Percentiles rank a stretch among this genome's conserved stretches.
Evolutionary conservation across 2,113 vertebrate genomes (phyloP).

Genomic region (Oncorhynchus clarkii): DNA sequence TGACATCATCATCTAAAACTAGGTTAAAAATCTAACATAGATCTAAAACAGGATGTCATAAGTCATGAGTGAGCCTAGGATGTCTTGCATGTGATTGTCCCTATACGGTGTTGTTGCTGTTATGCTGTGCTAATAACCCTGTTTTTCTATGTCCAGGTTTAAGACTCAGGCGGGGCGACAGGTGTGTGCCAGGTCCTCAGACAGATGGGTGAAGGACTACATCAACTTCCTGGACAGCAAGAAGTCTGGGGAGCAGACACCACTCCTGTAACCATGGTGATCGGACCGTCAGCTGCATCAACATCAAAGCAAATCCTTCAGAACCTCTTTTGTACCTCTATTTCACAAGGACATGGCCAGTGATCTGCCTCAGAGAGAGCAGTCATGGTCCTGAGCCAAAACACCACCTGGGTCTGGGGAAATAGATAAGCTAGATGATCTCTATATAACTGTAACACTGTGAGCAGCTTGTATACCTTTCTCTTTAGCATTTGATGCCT

Average conservation of each 20-base stretch:
- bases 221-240: constrained; percentile 49
- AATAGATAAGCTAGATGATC: background rate
- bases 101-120: background rate
- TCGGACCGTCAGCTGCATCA: background rate
- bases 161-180: constrained; percentile 35
- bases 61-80: too few relatives aligned
- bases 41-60: too few relatives aligned
- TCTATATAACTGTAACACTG: background rate
- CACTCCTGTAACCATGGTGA: constrained; percentile 40
- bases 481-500: too few relatives aligned
- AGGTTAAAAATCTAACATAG: too few relatives aligned
- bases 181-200: constrained; percentile 59
- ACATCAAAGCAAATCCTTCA: background rate
- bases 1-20: too few relatives aligned
- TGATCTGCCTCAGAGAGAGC: background rate
- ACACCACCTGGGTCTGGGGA: background rate
- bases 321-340: background rate
- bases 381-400: background rate
- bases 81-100: too few relatives aligned
- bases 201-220: constrained; percentile 56
- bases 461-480: background rate
- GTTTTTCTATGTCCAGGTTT: constrained; percentile 48
- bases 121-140: background rate
- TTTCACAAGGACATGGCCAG: background rate
- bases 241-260: background rate